Conservation (phyloP, 2,113 vertebrate species). For the Corythornis cristatus region DNA sequence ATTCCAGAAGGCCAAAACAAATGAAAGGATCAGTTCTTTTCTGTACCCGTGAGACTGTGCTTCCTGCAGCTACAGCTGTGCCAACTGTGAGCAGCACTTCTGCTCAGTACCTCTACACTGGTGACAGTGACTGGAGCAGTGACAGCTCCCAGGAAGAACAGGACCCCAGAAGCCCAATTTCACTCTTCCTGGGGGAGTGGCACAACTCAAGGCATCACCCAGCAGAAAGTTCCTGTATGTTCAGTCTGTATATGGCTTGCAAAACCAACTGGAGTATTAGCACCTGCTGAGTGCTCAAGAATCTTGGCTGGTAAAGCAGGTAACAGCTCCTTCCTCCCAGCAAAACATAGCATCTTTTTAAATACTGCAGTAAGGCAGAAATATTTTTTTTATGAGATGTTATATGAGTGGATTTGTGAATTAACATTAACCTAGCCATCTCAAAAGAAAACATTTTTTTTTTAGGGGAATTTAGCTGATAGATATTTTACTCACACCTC, state of each 20-base stretch:
- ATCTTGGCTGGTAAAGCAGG: background rate
- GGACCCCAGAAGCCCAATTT: background rate
- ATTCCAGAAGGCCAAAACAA: background rate
- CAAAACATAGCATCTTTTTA: background rate
- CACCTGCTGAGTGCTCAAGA: background rate
- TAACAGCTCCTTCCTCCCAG: background rate
- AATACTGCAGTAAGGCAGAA: background rate
- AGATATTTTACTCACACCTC: background rate
- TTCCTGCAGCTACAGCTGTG: background rate
- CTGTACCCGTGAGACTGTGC: background rate
- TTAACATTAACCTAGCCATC: background rate
- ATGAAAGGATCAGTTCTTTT: background rate
- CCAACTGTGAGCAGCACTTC: background rate
- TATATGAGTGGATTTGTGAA: background rate
- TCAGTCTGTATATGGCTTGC: background rate
- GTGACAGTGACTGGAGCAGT: background rate
- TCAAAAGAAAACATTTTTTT: background rate
- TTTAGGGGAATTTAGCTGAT: background rate
- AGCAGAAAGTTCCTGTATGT: background rate
- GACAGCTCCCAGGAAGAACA: background rate
- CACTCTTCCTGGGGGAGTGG: background rate
- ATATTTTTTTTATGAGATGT: background rate
- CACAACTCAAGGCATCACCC: fast-evolving
- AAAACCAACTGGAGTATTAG: background rate
- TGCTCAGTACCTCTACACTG: fast-evolving